Percentiles rank a stretch among this genome's conserved stretches.
Conservation (phyloP, 2,888 invertebrate genomes). For the Seira sanloemensis region DNA sequence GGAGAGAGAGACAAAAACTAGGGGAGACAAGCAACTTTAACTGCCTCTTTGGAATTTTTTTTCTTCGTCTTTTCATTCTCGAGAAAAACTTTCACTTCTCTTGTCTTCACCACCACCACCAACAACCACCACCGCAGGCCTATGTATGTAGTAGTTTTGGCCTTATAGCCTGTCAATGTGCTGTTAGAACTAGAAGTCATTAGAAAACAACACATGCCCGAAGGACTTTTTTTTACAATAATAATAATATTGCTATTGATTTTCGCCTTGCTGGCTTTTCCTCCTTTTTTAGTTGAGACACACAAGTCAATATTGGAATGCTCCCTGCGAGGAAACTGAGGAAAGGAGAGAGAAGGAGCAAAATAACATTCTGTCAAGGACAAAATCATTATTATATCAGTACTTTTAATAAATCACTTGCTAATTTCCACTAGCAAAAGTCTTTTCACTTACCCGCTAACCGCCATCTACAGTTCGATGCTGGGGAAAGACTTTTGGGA, state of each 20-base stretch:
- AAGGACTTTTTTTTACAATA: not conserved
- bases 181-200: not conserved
- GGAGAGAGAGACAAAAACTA: not conserved
- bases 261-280: not conserved
- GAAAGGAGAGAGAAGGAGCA: not conserved
- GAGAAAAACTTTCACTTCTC: not conserved
- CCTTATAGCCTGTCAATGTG: not conserved
- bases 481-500: too few species aligned
- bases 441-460: not conserved
- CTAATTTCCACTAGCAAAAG: slow-evolving; percentile 52
- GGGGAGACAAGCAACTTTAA: not conserved
- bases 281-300: not conserved
- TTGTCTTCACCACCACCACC: too few species aligned
- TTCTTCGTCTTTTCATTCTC: not conserved
- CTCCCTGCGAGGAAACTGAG: not conserved
- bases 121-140: not conserved
- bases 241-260: not conserved
- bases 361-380: slow-evolving; percentile 30
- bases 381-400: slow-evolving; percentile 55
- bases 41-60: not conserved
- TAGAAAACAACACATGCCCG: not conserved
- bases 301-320: not conserved
- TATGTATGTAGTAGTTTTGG: too few species aligned
- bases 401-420: slow-evolving; percentile 58
- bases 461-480: too few species aligned